Conservation (phyloP, 1,140 invertebrate genomes). For the Arion vulgaris region DNA sequence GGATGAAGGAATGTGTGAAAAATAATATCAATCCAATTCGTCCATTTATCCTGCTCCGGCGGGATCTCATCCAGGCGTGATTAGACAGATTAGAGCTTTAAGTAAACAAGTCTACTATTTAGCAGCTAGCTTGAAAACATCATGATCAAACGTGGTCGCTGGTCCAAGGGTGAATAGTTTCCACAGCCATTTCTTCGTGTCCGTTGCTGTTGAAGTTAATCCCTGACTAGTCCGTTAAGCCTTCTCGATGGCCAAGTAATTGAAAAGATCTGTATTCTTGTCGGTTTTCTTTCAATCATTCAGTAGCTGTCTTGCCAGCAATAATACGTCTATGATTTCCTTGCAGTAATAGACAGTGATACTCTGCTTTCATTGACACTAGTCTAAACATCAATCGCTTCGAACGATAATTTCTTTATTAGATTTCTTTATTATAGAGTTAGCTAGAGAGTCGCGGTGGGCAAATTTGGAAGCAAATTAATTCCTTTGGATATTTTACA, state of each 20-base stretch:
- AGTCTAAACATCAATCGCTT: no score
- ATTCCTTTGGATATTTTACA: no score
- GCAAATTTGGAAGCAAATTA: no score
- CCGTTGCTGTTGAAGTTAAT: neutral
- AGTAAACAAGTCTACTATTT: neutral
- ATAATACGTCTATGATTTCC: no score
- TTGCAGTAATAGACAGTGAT: no score
- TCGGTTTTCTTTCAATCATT: neutral
- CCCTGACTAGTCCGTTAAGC: neutral
- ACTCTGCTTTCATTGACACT: no score
- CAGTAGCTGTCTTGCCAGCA: no score
- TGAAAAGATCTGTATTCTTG: neutral
- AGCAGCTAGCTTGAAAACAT: neutral
- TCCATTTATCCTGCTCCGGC: neutral
- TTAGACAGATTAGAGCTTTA: neutral
- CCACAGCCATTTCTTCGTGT: neutral
- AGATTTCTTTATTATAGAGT: no score
- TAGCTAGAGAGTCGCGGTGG: no score
- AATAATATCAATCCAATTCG: neutral
- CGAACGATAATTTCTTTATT: no score
- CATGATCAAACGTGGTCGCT: neutral
- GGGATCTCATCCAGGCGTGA: neutral
- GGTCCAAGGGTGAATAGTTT: neutral
- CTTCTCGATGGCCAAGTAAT: neutral
- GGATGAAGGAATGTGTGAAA: neutral